Percentiles rank a stretch among this genome's conserved stretches.
Conservation (phyloP, 2,888 invertebrate species). For the Apodemia duryi region DNA sequence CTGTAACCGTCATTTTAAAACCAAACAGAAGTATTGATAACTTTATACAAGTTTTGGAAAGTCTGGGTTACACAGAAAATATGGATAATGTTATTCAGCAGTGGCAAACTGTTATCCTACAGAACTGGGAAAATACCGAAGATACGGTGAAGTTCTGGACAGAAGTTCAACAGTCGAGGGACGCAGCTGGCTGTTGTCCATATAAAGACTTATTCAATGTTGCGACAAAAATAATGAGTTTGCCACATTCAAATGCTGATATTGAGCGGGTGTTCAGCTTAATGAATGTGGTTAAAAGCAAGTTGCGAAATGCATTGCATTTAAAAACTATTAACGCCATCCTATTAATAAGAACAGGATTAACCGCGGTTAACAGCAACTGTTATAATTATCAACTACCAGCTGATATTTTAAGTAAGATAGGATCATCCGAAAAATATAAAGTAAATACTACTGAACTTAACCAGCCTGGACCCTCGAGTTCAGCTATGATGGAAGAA, state of each 20-base stretch:
- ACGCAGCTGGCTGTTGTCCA: slow-evolving; percentile 9
- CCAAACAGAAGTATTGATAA: slow-evolving; percentile 27
- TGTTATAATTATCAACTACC: slow-evolving; percentile 11
- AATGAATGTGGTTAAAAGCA: slow-evolving; percentile 30
- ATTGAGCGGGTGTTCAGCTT: slow-evolving; percentile 28
- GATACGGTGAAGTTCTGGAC: neutral
- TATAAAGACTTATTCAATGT: slow-evolving; percentile 28
- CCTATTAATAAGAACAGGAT: slow-evolving; percentile 16
- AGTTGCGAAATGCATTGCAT: slow-evolving; percentile 26
- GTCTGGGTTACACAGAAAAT: slow-evolving; percentile 25
- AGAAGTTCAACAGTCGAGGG: neutral
- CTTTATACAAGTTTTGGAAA: slow-evolving; percentile 27
- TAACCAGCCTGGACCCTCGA: slow-evolving; percentile 10
- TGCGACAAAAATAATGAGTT: slow-evolving; percentile 26
- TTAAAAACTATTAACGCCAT: slow-evolving; percentile 29
- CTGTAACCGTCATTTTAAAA: slow-evolving; percentile 27
- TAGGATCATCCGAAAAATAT: slow-evolving; percentile 10
- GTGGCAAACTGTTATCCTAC: slow-evolving; percentile 29
- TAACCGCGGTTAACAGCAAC: slow-evolving; percentile 9
- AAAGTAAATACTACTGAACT: slow-evolving; percentile 7
- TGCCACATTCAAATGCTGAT: slow-evolving; percentile 30
- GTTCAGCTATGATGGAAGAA: slow-evolving; percentile 8
- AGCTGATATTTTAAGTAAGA: slow-evolving; percentile 11
- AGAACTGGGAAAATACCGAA: slow-evolving; percentile 27
- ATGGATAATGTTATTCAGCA: slow-evolving; percentile 29